phyloP scores from a whole-genome alignment of 2,888 invertebrate species.

The Melanchra persicariae region DNA sequence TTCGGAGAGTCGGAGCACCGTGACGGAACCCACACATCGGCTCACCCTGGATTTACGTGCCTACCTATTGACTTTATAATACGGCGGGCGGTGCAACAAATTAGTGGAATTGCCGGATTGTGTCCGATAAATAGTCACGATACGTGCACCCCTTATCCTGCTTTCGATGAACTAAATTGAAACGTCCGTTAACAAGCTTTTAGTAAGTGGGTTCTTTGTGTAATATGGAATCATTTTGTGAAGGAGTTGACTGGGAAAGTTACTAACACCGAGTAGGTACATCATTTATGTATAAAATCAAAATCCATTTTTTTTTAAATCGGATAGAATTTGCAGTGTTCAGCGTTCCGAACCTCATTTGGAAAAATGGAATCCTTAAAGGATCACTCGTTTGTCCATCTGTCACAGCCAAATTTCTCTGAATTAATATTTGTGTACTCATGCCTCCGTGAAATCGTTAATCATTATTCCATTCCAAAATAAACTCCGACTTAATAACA shows the following conservation, averaged over 20 bases:
- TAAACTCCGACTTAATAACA: background rate
- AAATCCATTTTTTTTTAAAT: no score
- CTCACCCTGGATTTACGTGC: constrained; percentile 35
- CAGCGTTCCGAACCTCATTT: no score
- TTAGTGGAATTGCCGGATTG: constrained; percentile 43
- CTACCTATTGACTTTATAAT: constrained; percentile 30
- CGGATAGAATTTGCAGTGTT: no score
- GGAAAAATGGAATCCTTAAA: no score
- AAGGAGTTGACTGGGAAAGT: background rate
- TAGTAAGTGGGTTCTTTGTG: background rate
- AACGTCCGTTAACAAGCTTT: background rate
- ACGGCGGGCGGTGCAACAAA: constrained; percentile 40
- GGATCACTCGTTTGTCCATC: no score
- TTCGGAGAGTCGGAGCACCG: constrained; percentile 35
- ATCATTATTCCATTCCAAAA: constrained; percentile 1
- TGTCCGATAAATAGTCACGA: constrained; percentile 27
- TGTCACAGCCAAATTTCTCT: no score
- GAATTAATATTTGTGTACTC: background rate
- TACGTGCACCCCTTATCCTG: background rate
- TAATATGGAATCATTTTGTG: background rate
- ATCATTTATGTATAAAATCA: no score
- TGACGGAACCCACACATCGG: constrained; percentile 43
- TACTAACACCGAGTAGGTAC: background rate
- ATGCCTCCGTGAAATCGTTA: background rate
- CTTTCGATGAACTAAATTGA: constrained; percentile 22